A percentile compares a stretch with the other conserved stretches of the same genome.
Evolutionary conservation across 2,888 invertebrate genomes (phyloP).

Genomic region (Dilophus febrilis): DNA sequence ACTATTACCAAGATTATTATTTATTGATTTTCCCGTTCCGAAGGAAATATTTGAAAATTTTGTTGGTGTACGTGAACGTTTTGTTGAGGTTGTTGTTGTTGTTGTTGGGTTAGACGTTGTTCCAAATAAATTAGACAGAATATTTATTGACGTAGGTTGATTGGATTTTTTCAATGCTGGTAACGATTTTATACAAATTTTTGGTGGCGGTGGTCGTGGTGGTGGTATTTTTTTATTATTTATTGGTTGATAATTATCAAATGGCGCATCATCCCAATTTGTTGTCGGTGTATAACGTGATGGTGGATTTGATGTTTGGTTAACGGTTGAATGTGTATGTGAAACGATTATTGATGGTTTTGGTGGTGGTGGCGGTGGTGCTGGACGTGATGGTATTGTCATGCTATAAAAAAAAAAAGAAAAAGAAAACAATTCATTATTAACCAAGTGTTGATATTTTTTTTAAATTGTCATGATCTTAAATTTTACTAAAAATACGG

Average conservation of each 20-base stretch:
- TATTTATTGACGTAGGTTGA: constrained; percentile 19
- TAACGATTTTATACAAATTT: constrained; percentile 1
- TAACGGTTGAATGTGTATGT: constrained; percentile 14
- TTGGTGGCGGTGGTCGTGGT: constrained; percentile 28
- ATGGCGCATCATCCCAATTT: constrained; percentile 25
- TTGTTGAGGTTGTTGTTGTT: neutral
- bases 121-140: constrained; percentile 25
- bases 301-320: constrained; percentile 10
- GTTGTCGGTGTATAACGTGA: neutral
- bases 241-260: constrained; percentile 11
- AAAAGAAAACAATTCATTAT: neutral
- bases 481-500: too few species aligned
- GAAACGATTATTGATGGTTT: constrained; percentile 4
- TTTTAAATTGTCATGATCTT: too few species aligned
- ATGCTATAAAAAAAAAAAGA: constrained; percentile 13
- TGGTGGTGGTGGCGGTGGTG: constrained; percentile 25
- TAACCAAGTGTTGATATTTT: too few species aligned
- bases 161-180: constrained; percentile 9
- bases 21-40: neutral
- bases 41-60: neutral
- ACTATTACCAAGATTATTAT: neutral
- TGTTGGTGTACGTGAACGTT: neutral
- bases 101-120: constrained; percentile 4
- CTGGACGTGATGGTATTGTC: constrained; percentile 29
- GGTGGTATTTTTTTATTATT: constrained; percentile 23